These are phyloP conservation scores for Andrena haemorrhoa DNA, from an alignment of 2,888 invertebrate genomes.

Conservation along the genomic window DNA sequence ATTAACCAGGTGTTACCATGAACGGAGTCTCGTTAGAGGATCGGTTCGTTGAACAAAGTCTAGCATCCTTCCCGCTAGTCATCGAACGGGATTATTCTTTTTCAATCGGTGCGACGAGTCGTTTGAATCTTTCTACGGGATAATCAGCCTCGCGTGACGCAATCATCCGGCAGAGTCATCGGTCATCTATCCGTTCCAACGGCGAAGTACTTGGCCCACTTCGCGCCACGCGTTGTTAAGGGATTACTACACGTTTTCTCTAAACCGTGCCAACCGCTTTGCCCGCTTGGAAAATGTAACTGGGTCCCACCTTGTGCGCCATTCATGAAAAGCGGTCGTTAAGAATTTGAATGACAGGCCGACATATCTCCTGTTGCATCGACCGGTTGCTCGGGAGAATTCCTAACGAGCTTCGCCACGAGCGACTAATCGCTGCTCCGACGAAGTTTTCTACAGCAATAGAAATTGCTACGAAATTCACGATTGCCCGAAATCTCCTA, in stretches of 20 bases:
- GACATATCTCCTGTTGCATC: slow-evolving; percentile 9
- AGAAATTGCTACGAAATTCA: background rate
- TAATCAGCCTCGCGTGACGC: slow-evolving; percentile 68
- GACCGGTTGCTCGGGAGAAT: background rate
- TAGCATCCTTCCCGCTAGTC: background rate
- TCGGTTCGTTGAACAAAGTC: slow-evolving; percentile 3
- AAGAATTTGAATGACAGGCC: slow-evolving; percentile 58
- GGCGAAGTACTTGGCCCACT: slow-evolving; percentile 83
- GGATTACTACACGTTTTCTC: slow-evolving; percentile 75
- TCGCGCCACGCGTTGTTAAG: slow-evolving; percentile 73
- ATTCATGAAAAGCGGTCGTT: slow-evolving; percentile 51
- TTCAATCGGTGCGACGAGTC: slow-evolving; percentile 6
- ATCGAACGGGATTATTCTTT: slow-evolving; percentile 14
- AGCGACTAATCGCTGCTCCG: background rate
- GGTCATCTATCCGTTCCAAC: slow-evolving; percentile 73
- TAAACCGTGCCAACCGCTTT: slow-evolving; percentile 71
- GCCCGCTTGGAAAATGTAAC: slow-evolving; percentile 53
- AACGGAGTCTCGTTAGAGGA: background rate
- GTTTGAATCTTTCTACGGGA: slow-evolving; percentile 39
- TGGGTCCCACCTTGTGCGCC: slow-evolving; percentile 44
- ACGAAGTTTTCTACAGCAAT: too few relatives aligned
- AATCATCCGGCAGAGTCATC: slow-evolving; percentile 77
- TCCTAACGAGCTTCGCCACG: slow-evolving; percentile 23
- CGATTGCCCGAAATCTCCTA: background rate
- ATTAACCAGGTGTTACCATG: slow-evolving; percentile 17